A percentile compares a stretch with the other conserved stretches of the same genome.
phyloP scores from a whole-genome alignment of 1,140 invertebrate species.

The Delia radicum region DNA sequence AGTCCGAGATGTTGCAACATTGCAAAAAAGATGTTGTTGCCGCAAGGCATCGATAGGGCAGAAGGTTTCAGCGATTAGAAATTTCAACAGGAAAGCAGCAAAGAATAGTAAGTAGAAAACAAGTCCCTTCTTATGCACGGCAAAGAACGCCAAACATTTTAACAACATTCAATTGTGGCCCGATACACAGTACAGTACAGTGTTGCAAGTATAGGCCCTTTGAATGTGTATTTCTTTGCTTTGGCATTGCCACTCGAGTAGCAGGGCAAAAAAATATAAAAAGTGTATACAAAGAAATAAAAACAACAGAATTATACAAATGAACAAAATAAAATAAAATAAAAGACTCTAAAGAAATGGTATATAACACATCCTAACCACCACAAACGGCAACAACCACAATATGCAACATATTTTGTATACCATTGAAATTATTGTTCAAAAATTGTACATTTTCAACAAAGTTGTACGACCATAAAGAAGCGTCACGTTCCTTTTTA shows the following conservation, averaged over 20 bases:
- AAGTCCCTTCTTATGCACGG: neutral
- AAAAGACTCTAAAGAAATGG: too few relatives aligned
- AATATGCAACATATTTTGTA: neutral
- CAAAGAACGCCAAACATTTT: neutral
- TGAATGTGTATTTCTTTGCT: neutral
- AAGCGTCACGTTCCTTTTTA: neutral
- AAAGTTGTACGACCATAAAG: neutral
- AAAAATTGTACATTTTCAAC: too few relatives aligned
- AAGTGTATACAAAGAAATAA: neutral
- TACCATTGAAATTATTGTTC: neutral
- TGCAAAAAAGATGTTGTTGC: neutral
- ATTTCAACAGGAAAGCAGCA: constrained; percentile 12
- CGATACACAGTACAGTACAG: neutral
- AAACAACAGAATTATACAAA: neutral
- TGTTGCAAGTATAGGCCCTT: neutral
- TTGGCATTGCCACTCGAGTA: neutral
- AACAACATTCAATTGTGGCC: too few relatives aligned
- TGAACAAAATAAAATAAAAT: neutral
- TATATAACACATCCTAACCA: too few relatives aligned
- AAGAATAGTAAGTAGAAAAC: neutral
- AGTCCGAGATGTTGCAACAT: neutral
- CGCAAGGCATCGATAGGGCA: constrained; percentile 7
- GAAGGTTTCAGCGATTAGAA: constrained; percentile 23
- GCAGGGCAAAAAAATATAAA: neutral
- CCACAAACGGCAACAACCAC: too few relatives aligned